Conservation (phyloP, 2,113 vertebrate genomes). For the Lepisosteus osseus region DNA sequence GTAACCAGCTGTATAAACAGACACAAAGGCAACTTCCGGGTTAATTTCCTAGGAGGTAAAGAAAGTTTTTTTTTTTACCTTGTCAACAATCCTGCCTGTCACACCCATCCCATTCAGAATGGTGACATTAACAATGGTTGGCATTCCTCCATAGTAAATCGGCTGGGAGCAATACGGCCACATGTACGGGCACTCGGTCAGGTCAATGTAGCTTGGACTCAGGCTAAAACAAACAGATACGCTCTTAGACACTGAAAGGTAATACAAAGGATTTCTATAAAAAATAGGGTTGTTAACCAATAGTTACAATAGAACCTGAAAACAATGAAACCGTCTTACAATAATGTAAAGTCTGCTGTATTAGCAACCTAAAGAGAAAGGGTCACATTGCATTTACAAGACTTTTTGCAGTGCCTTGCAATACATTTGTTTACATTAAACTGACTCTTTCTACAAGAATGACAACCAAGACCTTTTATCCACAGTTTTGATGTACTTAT, state of each 20-base stretch:
- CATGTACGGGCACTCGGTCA: conserved; percentile 98
- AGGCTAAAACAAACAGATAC: conserved; percentile 63
- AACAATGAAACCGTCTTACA: too few species aligned
- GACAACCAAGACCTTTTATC: too few species aligned
- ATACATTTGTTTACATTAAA: too few species aligned
- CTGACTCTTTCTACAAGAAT: too few species aligned
- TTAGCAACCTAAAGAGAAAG: neutral
- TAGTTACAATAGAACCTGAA: too few species aligned
- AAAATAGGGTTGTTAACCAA: too few species aligned
- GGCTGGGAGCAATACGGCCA: conserved; percentile 99
- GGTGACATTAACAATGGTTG: conserved; percentile 93
- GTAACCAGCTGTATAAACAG: too few species aligned
- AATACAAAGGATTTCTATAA: neutral
- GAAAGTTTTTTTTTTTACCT: conserved; percentile 63
- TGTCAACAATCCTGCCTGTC: conserved; percentile 91
- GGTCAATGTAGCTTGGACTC: conserved; percentile 94
- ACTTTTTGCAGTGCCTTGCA: too few species aligned
- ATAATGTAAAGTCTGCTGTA: too few species aligned
- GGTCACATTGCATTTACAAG: too few species aligned
- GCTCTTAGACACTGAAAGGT: neutral
- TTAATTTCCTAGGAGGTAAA: neutral
- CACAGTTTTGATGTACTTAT: too few species aligned
- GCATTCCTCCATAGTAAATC: conserved; percentile 98
- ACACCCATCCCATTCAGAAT: conserved; percentile 98
- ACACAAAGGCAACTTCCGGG: too few species aligned